Evolutionary conservation across 1,140 invertebrate genomes (phyloP).

Genomic region (Trichogramma pretiosum): DNA sequence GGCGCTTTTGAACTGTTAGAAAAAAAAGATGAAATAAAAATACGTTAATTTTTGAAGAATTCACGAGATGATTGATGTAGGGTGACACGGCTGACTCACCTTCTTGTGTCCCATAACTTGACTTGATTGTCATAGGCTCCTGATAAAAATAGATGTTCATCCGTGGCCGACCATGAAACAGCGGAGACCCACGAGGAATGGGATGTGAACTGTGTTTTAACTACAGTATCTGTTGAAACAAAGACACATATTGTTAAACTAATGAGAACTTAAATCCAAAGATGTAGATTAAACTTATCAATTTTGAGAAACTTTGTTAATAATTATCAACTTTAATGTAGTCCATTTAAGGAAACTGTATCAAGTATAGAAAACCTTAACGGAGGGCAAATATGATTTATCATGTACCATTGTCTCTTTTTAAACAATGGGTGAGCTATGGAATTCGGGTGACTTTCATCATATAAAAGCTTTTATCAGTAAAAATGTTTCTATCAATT

Average conservation of each 20-base stretch:
- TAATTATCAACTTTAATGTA: too few relatives aligned
- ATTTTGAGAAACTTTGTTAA: too few relatives aligned
- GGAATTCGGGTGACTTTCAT: too few relatives aligned
- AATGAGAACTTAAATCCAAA: too few relatives aligned
- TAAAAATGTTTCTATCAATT: too few relatives aligned
- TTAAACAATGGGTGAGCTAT: too few relatives aligned
- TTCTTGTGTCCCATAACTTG: constrained; percentile 93
- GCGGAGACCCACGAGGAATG: constrained; percentile 87
- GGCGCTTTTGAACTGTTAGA: constrained; percentile 86
- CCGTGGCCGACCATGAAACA: constrained; percentile 80
- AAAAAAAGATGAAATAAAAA: constrained; percentile 30
- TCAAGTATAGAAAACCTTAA: too few relatives aligned
- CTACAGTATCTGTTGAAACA: constrained; percentile 64
- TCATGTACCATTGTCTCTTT: too few relatives aligned
- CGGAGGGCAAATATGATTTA: too few relatives aligned
- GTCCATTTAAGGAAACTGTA: too few relatives aligned
- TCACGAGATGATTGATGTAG: neutral
- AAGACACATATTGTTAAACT: neutral
- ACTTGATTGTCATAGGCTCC: constrained; percentile 84
- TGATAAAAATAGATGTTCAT: constrained; percentile 84
- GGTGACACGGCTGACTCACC: constrained; percentile 45
- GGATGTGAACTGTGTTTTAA: constrained; percentile 80
- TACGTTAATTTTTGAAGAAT: constrained; percentile 5
- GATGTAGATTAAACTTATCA: too few relatives aligned
- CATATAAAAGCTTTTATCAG: too few relatives aligned